phyloP scores from a whole-genome alignment of 1,140 invertebrate species.

The Drosophila virilis region DNA sequence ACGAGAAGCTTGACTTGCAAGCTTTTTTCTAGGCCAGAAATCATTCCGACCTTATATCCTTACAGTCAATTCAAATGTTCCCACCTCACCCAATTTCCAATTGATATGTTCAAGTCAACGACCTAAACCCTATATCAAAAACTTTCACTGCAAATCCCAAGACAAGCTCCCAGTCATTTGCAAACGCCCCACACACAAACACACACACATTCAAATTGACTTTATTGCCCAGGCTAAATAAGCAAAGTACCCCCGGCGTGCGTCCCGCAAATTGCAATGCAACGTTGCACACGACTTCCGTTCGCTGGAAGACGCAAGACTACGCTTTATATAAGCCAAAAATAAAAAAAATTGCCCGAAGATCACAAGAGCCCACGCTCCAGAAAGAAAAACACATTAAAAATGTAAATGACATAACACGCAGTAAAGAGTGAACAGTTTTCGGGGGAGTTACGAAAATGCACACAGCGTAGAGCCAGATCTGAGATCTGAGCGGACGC shows the following conservation, averaged over 20 bases:
- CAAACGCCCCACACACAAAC: conserved; percentile 13
- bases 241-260: not conserved
- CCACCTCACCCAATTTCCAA: not conserved
- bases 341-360: conserved; percentile 5
- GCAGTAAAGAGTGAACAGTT: conserved; percentile 15
- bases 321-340: conserved; percentile 58
- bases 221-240: conserved; percentile 46
- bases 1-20: not conserved
- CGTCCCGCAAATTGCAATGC: conserved; percentile 70
- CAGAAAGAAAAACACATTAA: conserved; percentile 38
- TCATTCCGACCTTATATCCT: not conserved
- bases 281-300: conserved; percentile 76
- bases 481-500: conserved; percentile 17
- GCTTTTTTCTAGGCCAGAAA: not conserved
- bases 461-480: conserved; percentile 57
- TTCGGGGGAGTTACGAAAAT: conserved; percentile 52
- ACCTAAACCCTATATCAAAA: conserved; percentile 38
- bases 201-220: conserved; percentile 16
- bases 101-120: conserved; percentile 40
- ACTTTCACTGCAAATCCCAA: conserved; percentile 65
- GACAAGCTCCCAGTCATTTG: conserved; percentile 16
- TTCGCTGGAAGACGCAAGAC: conserved; percentile 19
- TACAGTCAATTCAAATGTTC: not conserved
- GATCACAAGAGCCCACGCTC: conserved; percentile 43
- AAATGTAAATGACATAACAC: conserved; percentile 69